Conservation (phyloP, 2,113 vertebrate species). For the Lagopus muta region DNA sequence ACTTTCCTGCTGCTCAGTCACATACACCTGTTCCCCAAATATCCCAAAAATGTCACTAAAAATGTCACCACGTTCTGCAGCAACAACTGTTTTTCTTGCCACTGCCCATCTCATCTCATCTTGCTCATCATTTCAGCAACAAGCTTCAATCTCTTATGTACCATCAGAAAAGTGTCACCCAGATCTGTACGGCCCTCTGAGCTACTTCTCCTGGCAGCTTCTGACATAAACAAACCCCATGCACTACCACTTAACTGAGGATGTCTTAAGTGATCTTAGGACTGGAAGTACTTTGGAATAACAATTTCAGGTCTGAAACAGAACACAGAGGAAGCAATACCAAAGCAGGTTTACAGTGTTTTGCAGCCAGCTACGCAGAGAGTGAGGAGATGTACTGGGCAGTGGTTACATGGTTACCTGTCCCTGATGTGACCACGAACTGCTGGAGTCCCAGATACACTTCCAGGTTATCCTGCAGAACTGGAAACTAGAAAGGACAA, state of each 20-base stretch:
- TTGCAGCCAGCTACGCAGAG: neutral
- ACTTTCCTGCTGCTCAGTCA: neutral
- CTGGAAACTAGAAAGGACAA: slow-evolving; percentile 86
- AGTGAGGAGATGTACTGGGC: neutral
- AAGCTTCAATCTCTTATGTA: neutral
- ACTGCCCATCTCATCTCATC: neutral
- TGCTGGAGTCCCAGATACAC: slow-evolving; percentile 96
- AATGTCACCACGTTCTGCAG: neutral
- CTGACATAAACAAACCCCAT: neutral
- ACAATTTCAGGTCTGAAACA: neutral
- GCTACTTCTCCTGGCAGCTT: neutral
- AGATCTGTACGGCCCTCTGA: neutral
- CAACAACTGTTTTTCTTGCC: neutral
- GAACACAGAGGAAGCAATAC: fast-evolving
- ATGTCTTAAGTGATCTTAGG: neutral
- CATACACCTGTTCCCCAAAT: neutral
- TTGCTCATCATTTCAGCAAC: neutral
- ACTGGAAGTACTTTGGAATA: neutral
- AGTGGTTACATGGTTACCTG: slow-evolving; percentile 80
- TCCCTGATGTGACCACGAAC: slow-evolving; percentile 89
- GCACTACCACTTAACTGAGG: neutral
- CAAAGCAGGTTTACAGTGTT: neutral
- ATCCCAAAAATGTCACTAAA: neutral
- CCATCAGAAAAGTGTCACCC: neutral
- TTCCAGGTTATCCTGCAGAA: slow-evolving; percentile 96